Evolutionary conservation across 2,113 vertebrate genomes (phyloP), one percentile per base, ranked within the genome.

Genomic region (Recurvirostra avosetta): DNA sequence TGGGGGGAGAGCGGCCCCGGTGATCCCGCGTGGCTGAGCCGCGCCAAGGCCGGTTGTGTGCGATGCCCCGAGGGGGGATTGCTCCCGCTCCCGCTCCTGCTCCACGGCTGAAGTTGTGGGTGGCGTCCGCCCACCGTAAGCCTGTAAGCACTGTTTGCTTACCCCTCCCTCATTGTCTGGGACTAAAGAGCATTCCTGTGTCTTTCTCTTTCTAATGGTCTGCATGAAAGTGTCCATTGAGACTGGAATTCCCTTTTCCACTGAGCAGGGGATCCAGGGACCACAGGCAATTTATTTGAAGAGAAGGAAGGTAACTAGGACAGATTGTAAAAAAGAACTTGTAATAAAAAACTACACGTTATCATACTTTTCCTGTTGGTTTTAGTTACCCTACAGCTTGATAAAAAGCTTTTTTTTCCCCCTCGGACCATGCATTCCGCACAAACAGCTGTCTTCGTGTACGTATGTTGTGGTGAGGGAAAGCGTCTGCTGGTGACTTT

Each of bases 191-290:
- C 80, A 52, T 92, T 87, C 66, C 80, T 38, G 43, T 45, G 61
- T 43, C 87, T 89, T 87, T 91, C 43, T 95, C 25, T 62, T 53
- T 38, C 12, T 72, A 84, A 92, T 96, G 83, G 47, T 49, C n/a
- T 71, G 21, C 86, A 21, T 70, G 63, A 67, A 74, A 96, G 65
- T 89, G 40, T 40, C 59, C 32, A 27, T 59, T 94, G 77, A 82
- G 86, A 92, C 27, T 73, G 84, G 73, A 81, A 85, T 91, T 87
- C 41, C 38, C 38, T 68, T 75, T 34, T 63, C 77, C 45, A 3
- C 45, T 71, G 65, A 71, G 36, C 32, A 26, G 79, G 89, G 67
- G 6, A 58, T 61, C 41, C 55, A 43, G 92, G 90, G 59, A 12
- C 79, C 62, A 63, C 38, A 73, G 63, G 29, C 61, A 49, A 10